Evolutionary conservation across 2,888 invertebrate species (phyloP).

Genomic region (Campopleginae sp.): DNA sequence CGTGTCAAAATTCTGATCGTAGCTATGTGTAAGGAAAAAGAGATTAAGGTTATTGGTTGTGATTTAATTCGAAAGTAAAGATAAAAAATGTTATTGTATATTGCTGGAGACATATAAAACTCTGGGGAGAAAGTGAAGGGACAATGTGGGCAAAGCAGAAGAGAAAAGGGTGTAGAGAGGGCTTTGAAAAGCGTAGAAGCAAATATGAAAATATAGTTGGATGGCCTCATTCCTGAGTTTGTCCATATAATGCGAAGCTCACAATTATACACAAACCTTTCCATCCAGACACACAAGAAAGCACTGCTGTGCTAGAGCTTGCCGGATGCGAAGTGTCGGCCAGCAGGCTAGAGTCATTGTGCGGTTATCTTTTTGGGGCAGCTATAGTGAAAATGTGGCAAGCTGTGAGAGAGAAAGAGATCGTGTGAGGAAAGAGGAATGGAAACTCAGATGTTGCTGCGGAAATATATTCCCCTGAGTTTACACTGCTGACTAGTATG

Average conservation of each 20-base stretch:
- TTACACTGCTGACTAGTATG: neutral
- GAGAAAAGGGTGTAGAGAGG: slow-evolving; percentile 34
- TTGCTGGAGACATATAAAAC: neutral
- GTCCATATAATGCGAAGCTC: slow-evolving; percentile 46
- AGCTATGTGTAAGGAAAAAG: neutral
- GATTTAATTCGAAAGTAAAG: neutral
- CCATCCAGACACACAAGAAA: slow-evolving; percentile 3
- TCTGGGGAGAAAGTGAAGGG: slow-evolving; percentile 18
- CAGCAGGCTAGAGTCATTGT: slow-evolving; percentile 61
- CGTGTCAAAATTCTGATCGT: neutral
- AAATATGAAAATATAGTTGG: slow-evolving; percentile 54
- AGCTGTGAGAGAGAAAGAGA: slow-evolving; percentile 42
- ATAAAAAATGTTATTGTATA: neutral
- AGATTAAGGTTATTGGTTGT: neutral
- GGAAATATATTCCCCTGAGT: slow-evolving; percentile 52
- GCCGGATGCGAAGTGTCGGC: slow-evolving; percentile 74
- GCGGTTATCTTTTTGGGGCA: slow-evolving; percentile 79
- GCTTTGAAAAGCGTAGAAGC: slow-evolving; percentile 46
- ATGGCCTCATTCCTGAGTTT: slow-evolving; percentile 65
- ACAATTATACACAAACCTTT: neutral
- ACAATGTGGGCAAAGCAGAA: slow-evolving; percentile 62
- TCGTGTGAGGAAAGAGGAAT: slow-evolving; percentile 17
- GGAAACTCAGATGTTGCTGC: slow-evolving; percentile 47
- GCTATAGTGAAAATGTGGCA: slow-evolving; percentile 58
- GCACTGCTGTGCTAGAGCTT: slow-evolving; percentile 56